These are phyloP conservation scores for Bovichtus variegatus DNA, from an alignment of 2,797 vertebrate species.

Conservation along the genomic window DNA sequence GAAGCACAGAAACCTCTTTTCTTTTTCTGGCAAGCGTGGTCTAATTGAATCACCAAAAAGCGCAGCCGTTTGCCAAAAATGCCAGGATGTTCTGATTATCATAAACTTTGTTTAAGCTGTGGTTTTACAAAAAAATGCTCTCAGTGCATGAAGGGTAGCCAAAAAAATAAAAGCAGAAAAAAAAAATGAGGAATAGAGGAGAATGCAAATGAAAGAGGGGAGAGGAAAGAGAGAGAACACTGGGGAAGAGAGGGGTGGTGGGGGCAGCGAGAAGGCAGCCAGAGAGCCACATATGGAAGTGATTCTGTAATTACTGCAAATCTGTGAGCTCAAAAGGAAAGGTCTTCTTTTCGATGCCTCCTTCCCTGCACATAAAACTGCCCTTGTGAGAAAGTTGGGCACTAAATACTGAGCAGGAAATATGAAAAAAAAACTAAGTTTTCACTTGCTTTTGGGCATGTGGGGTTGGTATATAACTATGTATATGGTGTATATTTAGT, in stretches of 20 bases:
- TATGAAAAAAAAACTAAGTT: slow-evolving; percentile 44
- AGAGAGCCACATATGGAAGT: slow-evolving; percentile 90
- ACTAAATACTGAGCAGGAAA: slow-evolving; percentile 67
- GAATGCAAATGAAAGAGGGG: slow-evolving; percentile 76
- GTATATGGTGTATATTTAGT: slow-evolving; percentile 20
- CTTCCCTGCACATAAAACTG: slow-evolving; percentile 83
- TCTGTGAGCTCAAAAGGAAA: slow-evolving; percentile 89
- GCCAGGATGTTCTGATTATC: slow-evolving; percentile 88
- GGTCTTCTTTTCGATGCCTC: slow-evolving; percentile 86
- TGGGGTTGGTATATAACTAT: slow-evolving; percentile 37
- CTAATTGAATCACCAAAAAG: slow-evolving; percentile 84
- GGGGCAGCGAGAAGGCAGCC: slow-evolving; percentile 83
- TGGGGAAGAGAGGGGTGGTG: slow-evolving; percentile 75
- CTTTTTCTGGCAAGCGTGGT: slow-evolving; percentile 49
- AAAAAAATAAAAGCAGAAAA: slow-evolving; percentile 53
- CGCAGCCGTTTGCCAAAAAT: slow-evolving; percentile 78
- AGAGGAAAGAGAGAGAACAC: slow-evolving; percentile 59
- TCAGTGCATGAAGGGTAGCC: slow-evolving; percentile 57
- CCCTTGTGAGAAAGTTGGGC: slow-evolving; percentile 82
- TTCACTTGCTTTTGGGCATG: slow-evolving; percentile 55
- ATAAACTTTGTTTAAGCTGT: slow-evolving; percentile 85
- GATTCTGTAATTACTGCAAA: slow-evolving; percentile 90
- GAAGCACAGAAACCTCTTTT: slow-evolving; percentile 30
- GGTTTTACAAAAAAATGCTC: slow-evolving; percentile 69
- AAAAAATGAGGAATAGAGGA: slow-evolving; percentile 65